Evolutionary conservation across 2,113 vertebrate genomes (phyloP).

Genomic region (Anseranas semipalmata): DNA sequence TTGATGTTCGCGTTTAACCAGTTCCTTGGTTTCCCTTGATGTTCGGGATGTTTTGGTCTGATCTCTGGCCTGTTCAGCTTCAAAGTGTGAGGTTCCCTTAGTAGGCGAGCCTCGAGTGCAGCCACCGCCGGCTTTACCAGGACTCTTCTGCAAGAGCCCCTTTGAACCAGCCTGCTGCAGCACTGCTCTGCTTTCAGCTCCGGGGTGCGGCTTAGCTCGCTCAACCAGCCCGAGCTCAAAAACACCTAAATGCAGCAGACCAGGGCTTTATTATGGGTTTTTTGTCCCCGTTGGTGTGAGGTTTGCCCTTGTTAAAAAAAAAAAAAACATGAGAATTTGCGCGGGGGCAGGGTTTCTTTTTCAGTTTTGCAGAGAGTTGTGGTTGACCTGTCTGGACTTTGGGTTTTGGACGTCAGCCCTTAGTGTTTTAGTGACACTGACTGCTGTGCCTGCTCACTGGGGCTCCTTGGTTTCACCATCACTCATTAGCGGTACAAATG

Average conservation of each 20-base stretch:
- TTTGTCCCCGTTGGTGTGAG: not conserved
- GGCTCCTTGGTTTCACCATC: not conserved
- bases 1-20: constrained; percentile 57
- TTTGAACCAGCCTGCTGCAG: not conserved
- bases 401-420: not conserved
- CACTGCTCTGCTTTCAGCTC: not conserved
- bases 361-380: not conserved
- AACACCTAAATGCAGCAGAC: not conserved
- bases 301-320: not conserved
- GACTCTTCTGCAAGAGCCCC: not conserved
- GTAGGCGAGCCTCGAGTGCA: not conserved
- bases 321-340: not conserved
- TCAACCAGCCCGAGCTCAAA: not conserved
- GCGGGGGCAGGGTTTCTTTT: not conserved
- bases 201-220: not conserved
- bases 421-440: not conserved
- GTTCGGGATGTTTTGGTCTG: constrained; percentile 56
- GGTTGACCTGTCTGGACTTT: not conserved
- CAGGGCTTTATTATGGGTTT: not conserved
- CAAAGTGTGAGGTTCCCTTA: not conserved
- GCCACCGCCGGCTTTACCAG: not conserved
- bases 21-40: constrained; percentile 50
- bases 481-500: not conserved
- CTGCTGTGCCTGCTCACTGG: rapidly evolving
- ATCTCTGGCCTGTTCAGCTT: constrained; percentile 51